phyloP scores from a whole-genome alignment of 2,888 invertebrate genomes.

The Tricholauxania praeusta region DNA sequence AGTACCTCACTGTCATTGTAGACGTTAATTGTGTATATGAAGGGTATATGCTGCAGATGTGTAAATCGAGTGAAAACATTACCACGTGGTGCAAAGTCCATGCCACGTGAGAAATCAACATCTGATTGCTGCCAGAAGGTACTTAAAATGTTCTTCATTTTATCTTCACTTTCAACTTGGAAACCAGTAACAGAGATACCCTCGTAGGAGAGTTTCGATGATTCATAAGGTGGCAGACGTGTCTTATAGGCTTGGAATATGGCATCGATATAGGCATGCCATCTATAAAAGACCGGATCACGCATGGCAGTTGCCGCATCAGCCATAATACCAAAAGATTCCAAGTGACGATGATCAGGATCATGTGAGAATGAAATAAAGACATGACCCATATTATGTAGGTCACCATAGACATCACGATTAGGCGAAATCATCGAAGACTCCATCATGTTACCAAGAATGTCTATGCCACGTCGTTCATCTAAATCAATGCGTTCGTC shows the following conservation, averaged over 20 bases:
- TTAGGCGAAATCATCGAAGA: conserved; percentile 78
- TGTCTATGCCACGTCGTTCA: conserved; percentile 79
- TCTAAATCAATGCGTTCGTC: conserved; percentile 72
- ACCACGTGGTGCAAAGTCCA: conserved; percentile 84
- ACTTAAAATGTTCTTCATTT: conserved; percentile 71
- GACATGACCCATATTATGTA: conserved; percentile 86
- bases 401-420: conserved; percentile 78
- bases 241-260: conserved; percentile 81
- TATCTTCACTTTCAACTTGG: conserved; percentile 69
- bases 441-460: conserved; percentile 84
- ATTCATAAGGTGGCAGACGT: conserved; percentile 76
- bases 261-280: conserved; percentile 83
- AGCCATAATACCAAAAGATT: conserved; percentile 84
- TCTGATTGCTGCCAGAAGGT: conserved; percentile 86
- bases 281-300: conserved; percentile 87
- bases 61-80: conserved; percentile 77
- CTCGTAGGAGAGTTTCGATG: conserved; percentile 54
- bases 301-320: conserved; percentile 87
- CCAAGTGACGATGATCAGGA: conserved; percentile 78
- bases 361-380: conserved; percentile 82
- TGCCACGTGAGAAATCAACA: conserved; percentile 80
- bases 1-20: conserved; percentile 70
- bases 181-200: conserved; percentile 74
- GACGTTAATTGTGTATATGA: conserved; percentile 74
- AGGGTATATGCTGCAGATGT: conserved; percentile 80